A percentile compares a stretch with the other conserved stretches of the same genome.
Evolutionary conservation across 2,888 invertebrate genomes (phyloP).

Genomic region (Diabrotica balteata): DNA sequence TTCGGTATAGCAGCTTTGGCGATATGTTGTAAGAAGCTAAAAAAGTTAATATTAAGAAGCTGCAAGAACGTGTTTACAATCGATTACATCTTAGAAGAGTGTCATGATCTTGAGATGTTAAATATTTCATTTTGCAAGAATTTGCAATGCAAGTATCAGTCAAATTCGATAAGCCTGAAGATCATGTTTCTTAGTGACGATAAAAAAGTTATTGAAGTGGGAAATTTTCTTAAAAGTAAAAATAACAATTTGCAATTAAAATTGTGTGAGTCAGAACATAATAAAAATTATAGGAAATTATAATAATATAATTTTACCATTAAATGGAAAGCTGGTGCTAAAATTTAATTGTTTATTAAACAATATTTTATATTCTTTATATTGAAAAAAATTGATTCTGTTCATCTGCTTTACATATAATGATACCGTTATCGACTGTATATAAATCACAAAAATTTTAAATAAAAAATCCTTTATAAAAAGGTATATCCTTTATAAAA

Average conservation of each 20-base stretch:
- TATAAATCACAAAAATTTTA: too few relatives aligned
- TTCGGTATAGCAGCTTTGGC: slow-evolving; percentile 29
- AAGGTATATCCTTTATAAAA: too few relatives aligned
- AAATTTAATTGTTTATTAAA: slow-evolving; percentile 2
- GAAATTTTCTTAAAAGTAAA: slow-evolving; percentile 16
- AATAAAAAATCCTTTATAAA: too few relatives aligned
- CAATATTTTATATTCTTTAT: background rate
- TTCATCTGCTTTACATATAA: too few relatives aligned
- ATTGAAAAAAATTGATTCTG: background rate
- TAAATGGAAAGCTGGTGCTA: too few relatives aligned
- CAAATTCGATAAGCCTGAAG: slow-evolving; percentile 15
- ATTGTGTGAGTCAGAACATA: slow-evolving; percentile 35
- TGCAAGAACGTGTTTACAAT: slow-evolving; percentile 31
- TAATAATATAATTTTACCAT: slow-evolving; percentile 4
- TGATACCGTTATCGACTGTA: too few relatives aligned
- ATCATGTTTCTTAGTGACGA: slow-evolving; percentile 30
- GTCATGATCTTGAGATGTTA: slow-evolving; percentile 26
- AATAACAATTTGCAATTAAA: slow-evolving; percentile 14
- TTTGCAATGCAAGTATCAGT: slow-evolving; percentile 6
- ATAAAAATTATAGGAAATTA: slow-evolving; percentile 27
- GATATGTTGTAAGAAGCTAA: slow-evolving; percentile 31
- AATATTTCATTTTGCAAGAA: slow-evolving; percentile 35
- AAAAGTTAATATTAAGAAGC: slow-evolving; percentile 27
- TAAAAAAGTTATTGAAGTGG: slow-evolving; percentile 25
- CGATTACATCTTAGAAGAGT: slow-evolving; percentile 21